A percentile compares a stretch with the other conserved stretches of the same genome.
Conservation (phyloP, 2,888 invertebrate genomes). For the Archips xylosteana region DNA sequence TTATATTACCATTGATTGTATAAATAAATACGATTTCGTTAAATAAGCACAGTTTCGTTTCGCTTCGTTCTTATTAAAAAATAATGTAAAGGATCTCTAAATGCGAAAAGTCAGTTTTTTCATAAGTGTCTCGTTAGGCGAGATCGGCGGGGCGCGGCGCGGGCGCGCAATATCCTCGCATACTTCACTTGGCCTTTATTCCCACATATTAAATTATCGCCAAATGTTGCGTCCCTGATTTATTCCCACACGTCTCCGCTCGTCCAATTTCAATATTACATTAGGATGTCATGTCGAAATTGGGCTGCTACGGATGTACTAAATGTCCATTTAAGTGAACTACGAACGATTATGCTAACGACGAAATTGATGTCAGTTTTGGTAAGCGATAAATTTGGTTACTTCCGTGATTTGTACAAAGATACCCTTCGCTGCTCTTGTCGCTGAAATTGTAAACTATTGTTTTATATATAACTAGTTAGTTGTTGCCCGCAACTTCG, state of each 20-base stretch:
- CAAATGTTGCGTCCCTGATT: slow-evolving; percentile 70
- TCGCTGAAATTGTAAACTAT: neutral
- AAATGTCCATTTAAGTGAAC: slow-evolving; percentile 14
- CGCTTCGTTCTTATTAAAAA: slow-evolving; percentile 30
- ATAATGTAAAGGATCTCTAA: slow-evolving; percentile 38
- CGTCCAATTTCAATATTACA: slow-evolving; percentile 48
- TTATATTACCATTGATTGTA: no score
- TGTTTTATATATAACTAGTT: neutral
- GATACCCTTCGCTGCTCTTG: neutral
- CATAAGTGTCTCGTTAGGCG: slow-evolving; percentile 51
- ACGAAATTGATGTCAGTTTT: neutral
- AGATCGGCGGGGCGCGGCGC: slow-evolving; percentile 34
- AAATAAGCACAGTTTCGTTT: neutral
- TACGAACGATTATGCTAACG: slow-evolving; percentile 1
- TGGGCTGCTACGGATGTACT: slow-evolving; percentile 15
- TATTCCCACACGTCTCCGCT: slow-evolving; percentile 55
- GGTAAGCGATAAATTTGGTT: neutral
- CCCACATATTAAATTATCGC: slow-evolving; percentile 75
- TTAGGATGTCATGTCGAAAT: slow-evolving; percentile 39
- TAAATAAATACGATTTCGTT: neutral
- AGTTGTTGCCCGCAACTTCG: no score
- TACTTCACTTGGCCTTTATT: slow-evolving; percentile 56
- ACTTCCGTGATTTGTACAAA: neutral
- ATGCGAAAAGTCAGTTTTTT: slow-evolving; percentile 46
- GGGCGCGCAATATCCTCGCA: slow-evolving; percentile 48